phyloP scores from a whole-genome alignment of 2,113 vertebrate genomes.

The Grammomys surdaster region DNA sequence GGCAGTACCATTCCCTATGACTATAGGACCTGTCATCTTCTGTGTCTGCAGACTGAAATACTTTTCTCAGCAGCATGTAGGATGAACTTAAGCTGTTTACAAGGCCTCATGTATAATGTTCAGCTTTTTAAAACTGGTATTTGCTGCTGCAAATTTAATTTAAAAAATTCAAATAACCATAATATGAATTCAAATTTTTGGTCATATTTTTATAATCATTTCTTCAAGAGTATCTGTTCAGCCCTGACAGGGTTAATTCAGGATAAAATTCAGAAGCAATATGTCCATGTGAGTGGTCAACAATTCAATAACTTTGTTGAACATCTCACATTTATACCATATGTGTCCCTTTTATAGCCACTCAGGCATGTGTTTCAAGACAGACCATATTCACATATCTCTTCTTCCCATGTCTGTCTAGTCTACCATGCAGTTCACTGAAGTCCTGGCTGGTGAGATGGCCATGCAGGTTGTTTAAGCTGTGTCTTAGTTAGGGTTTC shows the following conservation, averaged over 20 bases:
- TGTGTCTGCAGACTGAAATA: neutral
- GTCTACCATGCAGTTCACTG: neutral
- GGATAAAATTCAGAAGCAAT: slow-evolving; percentile 7
- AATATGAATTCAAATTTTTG: neutral
- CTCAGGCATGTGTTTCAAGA: neutral
- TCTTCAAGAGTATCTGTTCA: neutral
- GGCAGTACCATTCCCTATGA: neutral
- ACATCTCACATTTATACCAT: neutral
- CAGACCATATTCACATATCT: too few relatives aligned
- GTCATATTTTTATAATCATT: neutral
- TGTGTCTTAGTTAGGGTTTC: too few relatives aligned
- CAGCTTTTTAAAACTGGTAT: neutral
- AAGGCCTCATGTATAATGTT: neutral
- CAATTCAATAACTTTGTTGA: neutral
- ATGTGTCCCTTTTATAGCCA: neutral
- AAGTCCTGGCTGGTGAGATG: neutral
- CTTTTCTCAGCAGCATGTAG: neutral
- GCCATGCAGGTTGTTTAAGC: neutral
- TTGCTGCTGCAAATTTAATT: neutral
- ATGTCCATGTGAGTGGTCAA: neutral
- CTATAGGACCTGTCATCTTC: neutral
- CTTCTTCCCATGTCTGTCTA: neutral
- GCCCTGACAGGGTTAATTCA: neutral
- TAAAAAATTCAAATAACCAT: slow-evolving; percentile 17
- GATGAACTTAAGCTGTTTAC: slow-evolving; percentile 18